Conservation (phyloP, 2,113 vertebrate genomes). For the Loxodonta africana region DNA sequence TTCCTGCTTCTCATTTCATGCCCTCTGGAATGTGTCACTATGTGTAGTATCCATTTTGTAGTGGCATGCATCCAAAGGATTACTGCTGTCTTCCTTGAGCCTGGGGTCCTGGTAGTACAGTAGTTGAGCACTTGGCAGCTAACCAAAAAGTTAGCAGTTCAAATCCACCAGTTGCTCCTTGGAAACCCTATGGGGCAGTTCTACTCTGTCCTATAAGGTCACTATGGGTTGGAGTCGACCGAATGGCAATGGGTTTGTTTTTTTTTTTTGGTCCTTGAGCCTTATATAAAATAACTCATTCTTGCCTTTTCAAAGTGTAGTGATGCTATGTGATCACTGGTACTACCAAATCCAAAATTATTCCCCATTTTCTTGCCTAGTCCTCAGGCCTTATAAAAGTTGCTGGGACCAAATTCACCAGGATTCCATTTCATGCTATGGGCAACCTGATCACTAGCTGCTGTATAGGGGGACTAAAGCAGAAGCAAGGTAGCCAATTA, state of each 20-base stretch:
- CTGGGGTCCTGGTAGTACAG: neutral
- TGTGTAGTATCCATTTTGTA: slow-evolving; percentile 61
- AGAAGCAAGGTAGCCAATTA: neutral
- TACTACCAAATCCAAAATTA: neutral
- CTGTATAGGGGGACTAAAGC: neutral
- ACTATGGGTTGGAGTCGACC: too few species aligned
- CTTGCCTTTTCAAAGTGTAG: slow-evolving; percentile 63
- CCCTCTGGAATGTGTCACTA: slow-evolving; percentile 73
- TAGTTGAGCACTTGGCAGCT: too few species aligned
- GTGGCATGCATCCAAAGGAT: slow-evolving; percentile 69
- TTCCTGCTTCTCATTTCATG: slow-evolving; percentile 57
- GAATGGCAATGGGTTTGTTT: too few species aligned
- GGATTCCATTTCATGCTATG: neutral
- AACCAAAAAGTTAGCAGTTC: too few species aligned
- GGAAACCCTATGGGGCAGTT: too few species aligned
- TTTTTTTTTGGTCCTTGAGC: neutral
- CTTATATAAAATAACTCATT: slow-evolving; percentile 30
- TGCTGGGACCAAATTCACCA: slow-evolving; percentile 22
- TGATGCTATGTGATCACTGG: slow-evolving; percentile 29
- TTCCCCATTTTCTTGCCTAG: neutral
- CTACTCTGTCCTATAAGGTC: too few species aligned
- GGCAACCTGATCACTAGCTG: neutral
- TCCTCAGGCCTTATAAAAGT: neutral
- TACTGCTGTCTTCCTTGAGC: slow-evolving; percentile 70
- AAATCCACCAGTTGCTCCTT: too few species aligned